phyloP scores from a whole-genome alignment of 2,888 invertebrate species.

The Fragum fragum region DNA sequence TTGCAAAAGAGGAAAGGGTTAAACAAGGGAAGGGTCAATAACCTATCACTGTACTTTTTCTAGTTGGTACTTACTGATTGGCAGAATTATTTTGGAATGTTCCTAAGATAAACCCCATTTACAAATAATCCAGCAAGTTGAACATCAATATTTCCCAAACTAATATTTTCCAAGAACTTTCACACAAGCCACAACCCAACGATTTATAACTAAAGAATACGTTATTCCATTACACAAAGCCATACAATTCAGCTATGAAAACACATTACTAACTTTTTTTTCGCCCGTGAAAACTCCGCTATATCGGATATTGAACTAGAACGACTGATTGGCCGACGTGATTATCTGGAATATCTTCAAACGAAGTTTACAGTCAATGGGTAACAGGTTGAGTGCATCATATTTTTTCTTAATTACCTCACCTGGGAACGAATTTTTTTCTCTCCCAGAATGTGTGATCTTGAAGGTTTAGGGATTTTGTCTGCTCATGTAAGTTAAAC shows the following conservation, averaged over 20 bases:
- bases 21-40: too few relatives aligned
- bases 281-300: not conserved
- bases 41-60: too few relatives aligned
- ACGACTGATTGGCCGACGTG: not conserved
- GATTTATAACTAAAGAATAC: slow-evolving; percentile 6
- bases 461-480: too few relatives aligned
- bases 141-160: not conserved
- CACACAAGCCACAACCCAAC: not conserved
- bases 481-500: too few relatives aligned
- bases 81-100: not conserved
- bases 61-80: too few relatives aligned
- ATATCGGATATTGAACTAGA: not conserved
- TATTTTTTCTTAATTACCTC: not conserved
- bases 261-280: not conserved
- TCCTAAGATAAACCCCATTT: not conserved
- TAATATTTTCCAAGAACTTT: not conserved
- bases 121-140: not conserved
- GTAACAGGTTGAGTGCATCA: slow-evolving; percentile 1
- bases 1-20: too few relatives aligned
- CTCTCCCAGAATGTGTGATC: too few relatives aligned
- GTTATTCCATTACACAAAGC: not conserved
- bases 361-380: not conserved
- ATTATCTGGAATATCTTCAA: not conserved
- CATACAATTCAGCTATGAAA: not conserved
- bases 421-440: not conserved